Evolutionary conservation across 2,888 invertebrate species (phyloP).

Genomic region (Drosophila silvestris): DNA sequence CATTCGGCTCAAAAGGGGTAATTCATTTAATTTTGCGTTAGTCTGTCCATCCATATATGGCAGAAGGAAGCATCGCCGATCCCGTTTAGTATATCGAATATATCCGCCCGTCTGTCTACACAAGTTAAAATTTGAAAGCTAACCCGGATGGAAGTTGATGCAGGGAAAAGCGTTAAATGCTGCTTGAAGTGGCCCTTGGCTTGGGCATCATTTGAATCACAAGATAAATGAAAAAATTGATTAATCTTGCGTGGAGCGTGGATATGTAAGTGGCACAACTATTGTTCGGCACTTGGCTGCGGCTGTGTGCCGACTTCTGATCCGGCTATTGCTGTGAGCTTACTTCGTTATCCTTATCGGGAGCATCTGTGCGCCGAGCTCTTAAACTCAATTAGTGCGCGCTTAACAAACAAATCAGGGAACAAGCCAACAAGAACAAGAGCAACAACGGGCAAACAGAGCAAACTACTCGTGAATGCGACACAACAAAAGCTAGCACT

Average conservation of each 20-base stretch:
- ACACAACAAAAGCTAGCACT: slow-evolving; percentile 43
- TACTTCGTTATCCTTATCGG: slow-evolving; percentile 55
- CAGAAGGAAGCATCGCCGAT: not conserved
- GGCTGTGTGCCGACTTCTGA: slow-evolving; percentile 16
- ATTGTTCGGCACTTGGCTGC: slow-evolving; percentile 18
- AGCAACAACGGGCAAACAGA: slow-evolving; percentile 2
- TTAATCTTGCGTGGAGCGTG: not conserved
- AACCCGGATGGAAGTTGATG: not conserved
- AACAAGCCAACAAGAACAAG: slow-evolving; percentile 20
- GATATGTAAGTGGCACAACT: slow-evolving; percentile 1
- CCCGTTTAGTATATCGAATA: not conserved
- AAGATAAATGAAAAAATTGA: not conserved
- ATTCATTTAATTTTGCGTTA: not conserved
- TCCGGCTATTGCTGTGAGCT: not conserved
- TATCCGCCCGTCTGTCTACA: not conserved
- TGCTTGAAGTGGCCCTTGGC: not conserved
- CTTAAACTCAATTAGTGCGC: slow-evolving; percentile 77
- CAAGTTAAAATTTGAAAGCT: not conserved
- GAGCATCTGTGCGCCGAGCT: slow-evolving; percentile 54
- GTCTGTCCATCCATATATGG: not conserved
- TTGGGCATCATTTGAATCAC: not conserved
- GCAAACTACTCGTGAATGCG: slow-evolving; percentile 29
- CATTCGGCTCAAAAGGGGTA: not conserved
- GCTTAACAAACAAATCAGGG: slow-evolving; percentile 66
- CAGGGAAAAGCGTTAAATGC: not conserved